These are phyloP conservation scores for Folsomia candida DNA, from an alignment of 2,888 invertebrate genomes.

Conservation along the genomic window DNA sequence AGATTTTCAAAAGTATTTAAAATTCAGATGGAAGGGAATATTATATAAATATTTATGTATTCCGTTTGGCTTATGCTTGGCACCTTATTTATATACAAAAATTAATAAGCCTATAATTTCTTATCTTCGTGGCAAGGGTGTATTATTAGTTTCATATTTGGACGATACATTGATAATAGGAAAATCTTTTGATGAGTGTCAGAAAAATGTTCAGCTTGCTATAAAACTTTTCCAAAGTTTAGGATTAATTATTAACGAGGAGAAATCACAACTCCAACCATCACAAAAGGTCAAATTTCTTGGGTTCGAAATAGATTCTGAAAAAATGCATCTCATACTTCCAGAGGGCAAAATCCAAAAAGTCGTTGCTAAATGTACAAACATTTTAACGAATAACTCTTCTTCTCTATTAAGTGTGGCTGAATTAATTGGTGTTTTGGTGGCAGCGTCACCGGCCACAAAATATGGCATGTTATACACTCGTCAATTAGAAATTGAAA, in stretches of 20 bases:
- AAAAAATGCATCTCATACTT: background rate
- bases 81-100: too few species aligned
- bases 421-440: too few species aligned
- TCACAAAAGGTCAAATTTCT: background rate
- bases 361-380: background rate
- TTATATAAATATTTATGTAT: constrained; percentile 12
- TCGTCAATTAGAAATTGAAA: constrained; percentile 23
- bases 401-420: background rate
- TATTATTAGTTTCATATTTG: too few species aligned
- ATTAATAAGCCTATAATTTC: too few species aligned
- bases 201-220: too few species aligned
- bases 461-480: too few species aligned
- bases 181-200: too few species aligned
- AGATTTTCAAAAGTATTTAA: too few species aligned
- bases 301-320: constrained; percentile 12
- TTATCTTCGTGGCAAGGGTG: constrained; percentile 4
- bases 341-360: background rate
- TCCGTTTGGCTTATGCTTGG: too few species aligned
- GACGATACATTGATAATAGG: background rate
- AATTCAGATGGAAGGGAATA: constrained; percentile 11
- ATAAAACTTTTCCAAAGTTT: too few species aligned
- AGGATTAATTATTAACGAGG: constrained; percentile 7
- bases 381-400: background rate
- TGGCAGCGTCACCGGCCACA: constrained; percentile 23
- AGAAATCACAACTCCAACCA: constrained; percentile 5